Evolutionary conservation across 2,113 vertebrate species (phyloP).

Genomic region (Montifringilla adamsi): DNA sequence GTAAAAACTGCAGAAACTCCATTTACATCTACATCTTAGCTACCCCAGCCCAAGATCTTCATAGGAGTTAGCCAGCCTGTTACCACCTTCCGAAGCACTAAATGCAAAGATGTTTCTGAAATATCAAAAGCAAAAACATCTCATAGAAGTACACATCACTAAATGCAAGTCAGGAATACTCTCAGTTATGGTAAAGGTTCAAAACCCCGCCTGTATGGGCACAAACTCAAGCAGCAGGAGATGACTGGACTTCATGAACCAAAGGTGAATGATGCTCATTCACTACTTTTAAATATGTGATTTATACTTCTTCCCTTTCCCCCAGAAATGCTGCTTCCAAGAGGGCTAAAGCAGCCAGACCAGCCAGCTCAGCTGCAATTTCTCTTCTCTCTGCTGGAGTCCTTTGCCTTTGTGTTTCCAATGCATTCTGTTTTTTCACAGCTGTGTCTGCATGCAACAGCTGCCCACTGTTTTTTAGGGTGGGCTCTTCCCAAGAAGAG

Average conservation of each 20-base stretch:
- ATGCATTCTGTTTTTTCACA: not conserved
- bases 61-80: not conserved
- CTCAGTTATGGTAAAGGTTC: not conserved
- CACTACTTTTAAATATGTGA: not conserved
- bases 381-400: not conserved
- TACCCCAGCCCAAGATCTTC: not conserved
- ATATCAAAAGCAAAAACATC: not conserved
- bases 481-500: not conserved
- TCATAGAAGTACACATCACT: not conserved
- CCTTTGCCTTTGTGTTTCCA: not conserved
- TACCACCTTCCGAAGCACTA: not conserved
- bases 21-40: not conserved
- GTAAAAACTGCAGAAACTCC: not conserved
- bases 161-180: not conserved
- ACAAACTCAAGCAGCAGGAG: not conserved
- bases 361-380: not conserved
- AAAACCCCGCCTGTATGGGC: not conserved
- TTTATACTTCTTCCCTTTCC: not conserved
- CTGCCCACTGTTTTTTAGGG: not conserved
- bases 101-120: not conserved
- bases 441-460: not conserved
- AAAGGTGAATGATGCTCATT: not conserved
- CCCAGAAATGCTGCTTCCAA: not conserved
- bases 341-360: not conserved
- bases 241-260: not conserved